A percentile compares a stretch with the other conserved stretches of the same genome.
phyloP scores from a whole-genome alignment of 1,140 invertebrate genomes.

The Drosophila micromelanica region DNA sequence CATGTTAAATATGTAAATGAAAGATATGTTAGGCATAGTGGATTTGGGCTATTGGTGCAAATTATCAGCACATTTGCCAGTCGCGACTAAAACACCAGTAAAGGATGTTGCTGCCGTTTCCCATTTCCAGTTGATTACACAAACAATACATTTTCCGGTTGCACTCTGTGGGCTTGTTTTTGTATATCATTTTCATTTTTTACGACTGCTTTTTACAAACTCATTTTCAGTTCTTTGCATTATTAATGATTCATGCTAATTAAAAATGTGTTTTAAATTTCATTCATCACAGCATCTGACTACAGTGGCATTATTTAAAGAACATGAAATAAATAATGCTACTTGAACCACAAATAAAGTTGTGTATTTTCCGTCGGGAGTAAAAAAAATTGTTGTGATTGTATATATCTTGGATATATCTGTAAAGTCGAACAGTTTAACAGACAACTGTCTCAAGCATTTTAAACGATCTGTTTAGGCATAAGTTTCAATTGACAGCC shows the following conservation, averaged over 20 bases:
- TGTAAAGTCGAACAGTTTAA: no score
- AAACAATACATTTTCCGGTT: neutral
- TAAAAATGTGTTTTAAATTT: slow-evolving; percentile 2
- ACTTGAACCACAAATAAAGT: neutral
- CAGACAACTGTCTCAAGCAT: no score
- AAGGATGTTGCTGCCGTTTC: no score
- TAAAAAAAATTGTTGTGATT: no score
- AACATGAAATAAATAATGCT: neutral
- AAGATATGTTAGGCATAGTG: no score
- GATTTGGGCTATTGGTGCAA: no score
- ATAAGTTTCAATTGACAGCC: no score
- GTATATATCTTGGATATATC: no score
- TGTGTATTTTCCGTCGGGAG: neutral
- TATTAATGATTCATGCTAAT: neutral
- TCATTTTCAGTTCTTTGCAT: neutral
- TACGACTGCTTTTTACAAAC: neutral
- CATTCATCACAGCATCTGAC: neutral
- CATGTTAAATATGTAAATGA: no score
- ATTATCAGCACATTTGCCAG: no score
- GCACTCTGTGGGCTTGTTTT: neutral
- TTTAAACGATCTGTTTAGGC: no score
- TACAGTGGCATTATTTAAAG: neutral
- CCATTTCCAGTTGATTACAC: neutral
- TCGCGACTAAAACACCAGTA: no score
- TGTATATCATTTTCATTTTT: neutral